Conservation (phyloP, 2,113 vertebrate genomes). For the Merops nubicus region DNA sequence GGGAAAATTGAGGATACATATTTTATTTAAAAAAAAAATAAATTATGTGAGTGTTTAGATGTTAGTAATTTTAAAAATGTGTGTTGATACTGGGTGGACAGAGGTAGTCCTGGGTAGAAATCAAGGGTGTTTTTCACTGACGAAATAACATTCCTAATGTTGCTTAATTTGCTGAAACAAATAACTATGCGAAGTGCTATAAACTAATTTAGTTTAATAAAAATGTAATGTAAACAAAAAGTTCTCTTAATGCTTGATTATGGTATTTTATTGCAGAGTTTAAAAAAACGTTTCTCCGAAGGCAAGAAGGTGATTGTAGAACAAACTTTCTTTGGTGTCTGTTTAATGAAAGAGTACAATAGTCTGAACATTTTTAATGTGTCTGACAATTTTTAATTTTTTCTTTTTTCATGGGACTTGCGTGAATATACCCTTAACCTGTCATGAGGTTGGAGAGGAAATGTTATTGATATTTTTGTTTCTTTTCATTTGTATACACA, state of each 20-base stretch:
- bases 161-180: background rate
- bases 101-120: background rate
- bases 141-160: background rate
- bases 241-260: background rate
- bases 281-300: background rate
- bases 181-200: background rate
- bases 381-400: background rate
- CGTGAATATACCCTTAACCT: background rate
- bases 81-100: background rate
- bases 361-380: background rate
- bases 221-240: rapidly evolving
- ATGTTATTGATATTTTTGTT: background rate
- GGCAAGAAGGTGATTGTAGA: background rate
- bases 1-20: background rate
- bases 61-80: background rate
- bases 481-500: background rate
- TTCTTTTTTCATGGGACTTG: background rate
- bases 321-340: background rate
- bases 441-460: background rate
- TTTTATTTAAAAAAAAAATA: background rate
- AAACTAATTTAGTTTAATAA: background rate
- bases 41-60: background rate
- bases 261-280: background rate
- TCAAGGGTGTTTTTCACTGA: background rate
- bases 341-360: background rate